A percentile compares a stretch with the other conserved stretches of the same genome.
These are phyloP conservation scores for Champsocephalus esox DNA, from an alignment of 2,797 vertebrate genomes.

Conservation along the genomic window DNA sequence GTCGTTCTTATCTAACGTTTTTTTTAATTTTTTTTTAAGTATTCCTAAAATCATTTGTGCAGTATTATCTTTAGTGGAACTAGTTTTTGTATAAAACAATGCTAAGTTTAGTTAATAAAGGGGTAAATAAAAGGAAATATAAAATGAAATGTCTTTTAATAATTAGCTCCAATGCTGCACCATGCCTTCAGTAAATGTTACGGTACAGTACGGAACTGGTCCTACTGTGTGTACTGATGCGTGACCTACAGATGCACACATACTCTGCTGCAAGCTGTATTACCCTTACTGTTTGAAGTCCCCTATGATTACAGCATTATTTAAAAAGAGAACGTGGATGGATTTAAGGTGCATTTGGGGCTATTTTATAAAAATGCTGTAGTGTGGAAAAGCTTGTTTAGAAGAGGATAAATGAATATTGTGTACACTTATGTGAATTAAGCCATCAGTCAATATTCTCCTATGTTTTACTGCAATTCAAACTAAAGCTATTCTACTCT, in stretches of 20 bases:
- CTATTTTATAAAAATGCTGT: not conserved
- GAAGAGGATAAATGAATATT: not conserved
- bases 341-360: conserved; percentile 9
- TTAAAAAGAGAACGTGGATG: not conserved
- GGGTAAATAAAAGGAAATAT: not conserved
- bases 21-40: no score
- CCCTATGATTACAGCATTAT: conserved; percentile 45
- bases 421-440: not conserved
- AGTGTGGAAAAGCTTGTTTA: not conserved
- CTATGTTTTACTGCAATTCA: not conserved
- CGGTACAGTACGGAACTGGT: conserved; percentile 38
- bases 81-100: not conserved
- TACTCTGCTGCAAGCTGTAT: conserved; percentile 31
- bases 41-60: not conserved
- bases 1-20: not conserved
- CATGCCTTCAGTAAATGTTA: not conserved
- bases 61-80: not conserved
- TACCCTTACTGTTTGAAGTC: conserved; percentile 38
- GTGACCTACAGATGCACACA: conserved; percentile 67
- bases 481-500: not conserved
- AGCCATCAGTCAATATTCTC: not conserved
- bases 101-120: not conserved
- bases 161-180: not conserved
- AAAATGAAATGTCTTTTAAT: not conserved
- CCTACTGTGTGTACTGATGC: conserved; percentile 55